A percentile compares a stretch with the other conserved stretches of the same genome.
phyloP scores from a whole-genome alignment of 92 coral and sea anemone species.

The Hydrozoanthus gracilis region DNA sequence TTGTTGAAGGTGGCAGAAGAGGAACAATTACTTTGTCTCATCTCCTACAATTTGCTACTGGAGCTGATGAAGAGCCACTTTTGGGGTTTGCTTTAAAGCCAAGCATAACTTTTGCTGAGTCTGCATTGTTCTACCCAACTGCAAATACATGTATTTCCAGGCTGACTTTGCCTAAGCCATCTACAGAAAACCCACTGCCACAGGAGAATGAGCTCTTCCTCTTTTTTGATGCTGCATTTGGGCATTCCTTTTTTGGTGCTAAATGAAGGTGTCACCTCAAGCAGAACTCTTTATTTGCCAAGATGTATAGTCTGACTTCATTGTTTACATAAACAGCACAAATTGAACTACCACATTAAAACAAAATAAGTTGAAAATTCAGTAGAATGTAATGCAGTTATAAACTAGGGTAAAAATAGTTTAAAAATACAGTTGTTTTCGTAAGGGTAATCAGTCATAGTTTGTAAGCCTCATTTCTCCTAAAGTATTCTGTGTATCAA shows the following conservation, averaged over 20 bases:
- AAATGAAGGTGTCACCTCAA: no score
- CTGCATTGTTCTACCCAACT: slow-evolving; percentile 20
- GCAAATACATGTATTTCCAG: slow-evolving; percentile 16
- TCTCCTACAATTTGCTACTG: slow-evolving; percentile 14
- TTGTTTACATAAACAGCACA: no score
- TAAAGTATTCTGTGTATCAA: no score
- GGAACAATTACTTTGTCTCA: slow-evolving; percentile 13
- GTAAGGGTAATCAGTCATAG: no score
- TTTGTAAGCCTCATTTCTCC: no score
- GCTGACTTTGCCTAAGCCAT: slow-evolving; percentile 20
- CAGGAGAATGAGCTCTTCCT: not conserved
- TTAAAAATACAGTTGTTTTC: no score
- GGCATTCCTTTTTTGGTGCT: not conserved
- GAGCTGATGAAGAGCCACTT: slow-evolving; percentile 24
- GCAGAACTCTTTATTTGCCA: no score
- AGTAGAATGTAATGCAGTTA: no score
- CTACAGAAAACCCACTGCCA: slow-evolving; percentile 3
- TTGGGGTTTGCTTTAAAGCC: slow-evolving; percentile 16
- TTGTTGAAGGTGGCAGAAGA: slow-evolving; percentile 35
- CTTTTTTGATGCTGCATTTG: not conserved
- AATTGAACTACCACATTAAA: no score
- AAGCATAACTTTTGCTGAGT: slow-evolving; percentile 7
- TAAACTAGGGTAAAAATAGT: no score
- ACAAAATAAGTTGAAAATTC: no score
- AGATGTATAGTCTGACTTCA: no score